Evolutionary conservation across 1,140 invertebrate species (phyloP), one percentile per base, ranked within the genome.

Genomic region (Drosophila mauritiana): DNA sequence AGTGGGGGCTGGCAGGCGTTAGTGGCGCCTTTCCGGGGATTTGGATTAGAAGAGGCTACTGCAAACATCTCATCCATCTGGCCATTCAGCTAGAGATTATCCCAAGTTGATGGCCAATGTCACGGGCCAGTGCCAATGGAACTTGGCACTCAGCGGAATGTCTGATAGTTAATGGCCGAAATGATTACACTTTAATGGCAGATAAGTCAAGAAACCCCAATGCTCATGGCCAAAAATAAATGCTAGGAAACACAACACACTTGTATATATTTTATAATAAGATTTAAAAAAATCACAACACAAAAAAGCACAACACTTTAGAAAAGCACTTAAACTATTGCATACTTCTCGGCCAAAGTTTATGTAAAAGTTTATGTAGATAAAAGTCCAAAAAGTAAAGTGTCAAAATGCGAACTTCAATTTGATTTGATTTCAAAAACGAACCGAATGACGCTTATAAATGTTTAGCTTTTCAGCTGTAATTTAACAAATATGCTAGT

Each of bases 21-120:
- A 27, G 43, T 53, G 39, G 15, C 4, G 37, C 42, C 6, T 42
- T 63, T 49, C 43, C 42, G 25, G 34, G 34, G 12, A 22, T 22
- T 22, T 22, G 0, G 20, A 20, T 2, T 20, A 20, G 20, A 20
- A 15, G 22, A 39, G 42, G 27, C 20, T 10, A 34, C 25, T 67
- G 63, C 45, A 64, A 6, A 8, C 10, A 22, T 2, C 20, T 22
- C 20, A 22, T 22, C 3, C 27, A 31, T 37, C 11, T 37, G 36
- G 11, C 12, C 36, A 13, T 13, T 2, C 12, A 3, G 25, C n/a
- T 46, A 4, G 27, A 53, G 49, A 70, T 56, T 36, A 49, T 55
- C 31, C 36, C 22, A 49, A 57, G 51, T 69, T 70, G 69, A 70
- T 70, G 37, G 52, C 64, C 67, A 70, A 70, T 69, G 67, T 49